These are phyloP conservation scores for Anguilla anguilla DNA, from an alignment of 2,797 vertebrate species.

Conservation along the genomic window DNA sequence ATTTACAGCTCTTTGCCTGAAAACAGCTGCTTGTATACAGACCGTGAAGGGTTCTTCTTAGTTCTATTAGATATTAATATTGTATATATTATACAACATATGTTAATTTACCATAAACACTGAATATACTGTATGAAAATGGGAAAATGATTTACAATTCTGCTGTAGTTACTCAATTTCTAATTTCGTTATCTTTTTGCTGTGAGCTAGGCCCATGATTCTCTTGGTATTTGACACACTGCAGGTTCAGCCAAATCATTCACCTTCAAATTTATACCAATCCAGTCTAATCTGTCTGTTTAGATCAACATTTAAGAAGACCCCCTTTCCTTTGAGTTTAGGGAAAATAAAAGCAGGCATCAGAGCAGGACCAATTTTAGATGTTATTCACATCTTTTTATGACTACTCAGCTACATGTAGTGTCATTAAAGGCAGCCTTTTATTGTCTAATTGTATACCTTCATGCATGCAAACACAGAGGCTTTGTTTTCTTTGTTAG, in stretches of 20 bases:
- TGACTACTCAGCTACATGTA: background rate
- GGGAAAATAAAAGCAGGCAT: background rate
- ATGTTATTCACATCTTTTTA: background rate
- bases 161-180: background rate
- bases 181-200: background rate
- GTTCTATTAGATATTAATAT: background rate
- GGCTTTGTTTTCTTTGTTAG: background rate
- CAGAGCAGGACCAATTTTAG: background rate
- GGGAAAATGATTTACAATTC: background rate
- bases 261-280: background rate
- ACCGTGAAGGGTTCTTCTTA: slow-evolving; percentile 7
- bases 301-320: background rate
- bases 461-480: background rate
- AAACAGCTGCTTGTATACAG: slow-evolving; percentile 21
- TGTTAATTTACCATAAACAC: background rate
- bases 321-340: background rate
- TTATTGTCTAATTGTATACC: background rate
- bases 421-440: background rate
- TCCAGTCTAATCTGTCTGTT: background rate
- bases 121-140: background rate
- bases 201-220: background rate
- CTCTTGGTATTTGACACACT: background rate
- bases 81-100: background rate
- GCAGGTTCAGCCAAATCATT: background rate
- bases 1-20: slow-evolving; percentile 18